Conservation (phyloP, 2,113 vertebrate genomes). For the Eidolon helvum region DNA sequence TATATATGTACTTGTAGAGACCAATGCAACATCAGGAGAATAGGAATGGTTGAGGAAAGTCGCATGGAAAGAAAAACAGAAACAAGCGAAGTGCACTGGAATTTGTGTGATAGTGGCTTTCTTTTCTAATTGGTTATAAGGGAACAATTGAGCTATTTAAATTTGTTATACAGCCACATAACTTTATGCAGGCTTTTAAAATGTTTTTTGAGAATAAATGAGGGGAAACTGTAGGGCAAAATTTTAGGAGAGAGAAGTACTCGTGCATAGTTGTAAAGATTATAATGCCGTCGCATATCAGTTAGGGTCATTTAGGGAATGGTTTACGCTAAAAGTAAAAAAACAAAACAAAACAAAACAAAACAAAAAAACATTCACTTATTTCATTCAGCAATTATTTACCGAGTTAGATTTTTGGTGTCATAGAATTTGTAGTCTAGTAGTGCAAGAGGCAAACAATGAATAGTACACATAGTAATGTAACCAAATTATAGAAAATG, state of each 20-base stretch:
- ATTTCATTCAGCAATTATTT: neutral
- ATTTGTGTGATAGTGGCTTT: neutral
- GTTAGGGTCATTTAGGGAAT: neutral
- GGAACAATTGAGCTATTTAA: slow-evolving; percentile 55
- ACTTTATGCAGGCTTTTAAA: slow-evolving; percentile 52
- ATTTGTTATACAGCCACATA: neutral
- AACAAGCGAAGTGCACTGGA: neutral
- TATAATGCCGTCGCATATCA: neutral
- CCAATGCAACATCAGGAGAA: neutral
- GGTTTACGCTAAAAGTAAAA: neutral
- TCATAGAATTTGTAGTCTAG: neutral
- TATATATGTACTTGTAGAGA: too few relatives aligned
- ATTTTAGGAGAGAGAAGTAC: slow-evolving; percentile 59
- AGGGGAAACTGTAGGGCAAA: slow-evolving; percentile 52
- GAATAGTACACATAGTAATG: neutral
- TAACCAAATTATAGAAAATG: neutral
- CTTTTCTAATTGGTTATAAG: slow-evolving; percentile 56
- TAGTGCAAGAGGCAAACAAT: neutral
- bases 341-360: neutral
- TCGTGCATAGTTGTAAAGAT: slow-evolving; percentile 25
- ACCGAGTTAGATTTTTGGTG: neutral
- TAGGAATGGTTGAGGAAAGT: neutral
- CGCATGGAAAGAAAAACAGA: neutral
- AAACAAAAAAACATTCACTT: neutral
- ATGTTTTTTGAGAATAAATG: slow-evolving; percentile 50